phyloP scores from a whole-genome alignment of 2,888 invertebrate genomes.

The Eurois occulta region DNA sequence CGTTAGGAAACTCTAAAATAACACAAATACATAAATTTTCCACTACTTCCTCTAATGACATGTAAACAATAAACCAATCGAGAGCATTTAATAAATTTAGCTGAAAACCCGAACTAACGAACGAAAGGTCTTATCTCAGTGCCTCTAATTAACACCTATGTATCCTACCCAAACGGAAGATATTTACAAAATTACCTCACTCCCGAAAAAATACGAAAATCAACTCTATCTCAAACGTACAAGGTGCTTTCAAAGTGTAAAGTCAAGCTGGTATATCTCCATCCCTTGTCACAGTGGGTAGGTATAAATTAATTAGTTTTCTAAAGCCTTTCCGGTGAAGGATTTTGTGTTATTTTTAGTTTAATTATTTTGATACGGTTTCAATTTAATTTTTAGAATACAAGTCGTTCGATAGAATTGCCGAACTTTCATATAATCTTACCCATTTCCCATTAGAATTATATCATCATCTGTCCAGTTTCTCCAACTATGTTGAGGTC shows the following conservation, averaged over 20 bases:
- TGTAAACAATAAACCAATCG: slow-evolving; percentile 64
- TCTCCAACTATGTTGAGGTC: too few relatives aligned
- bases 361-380: slow-evolving; percentile 28
- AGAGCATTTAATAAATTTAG: slow-evolving; percentile 64
- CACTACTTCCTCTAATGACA: slow-evolving; percentile 47
- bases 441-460: background rate
- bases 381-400: slow-evolving; percentile 3
- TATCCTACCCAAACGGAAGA: slow-evolving; percentile 62
- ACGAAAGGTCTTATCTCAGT: slow-evolving; percentile 69
- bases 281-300: slow-evolving; percentile 68
- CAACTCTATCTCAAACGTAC: slow-evolving; percentile 22
- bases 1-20: slow-evolving; percentile 15
- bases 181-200: slow-evolving; percentile 47
- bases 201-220: slow-evolving; percentile 18
- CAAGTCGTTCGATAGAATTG: background rate
- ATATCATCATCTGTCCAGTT: background rate
- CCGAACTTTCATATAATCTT: background rate
- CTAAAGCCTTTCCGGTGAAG: slow-evolving; percentile 60
- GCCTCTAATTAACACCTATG: slow-evolving; percentile 74
- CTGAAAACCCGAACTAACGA: slow-evolving; percentile 70
- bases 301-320: slow-evolving; percentile 73
- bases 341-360: slow-evolving; percentile 54
- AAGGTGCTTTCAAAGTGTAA: slow-evolving; percentile 43
- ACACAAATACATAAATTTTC: slow-evolving; percentile 32
- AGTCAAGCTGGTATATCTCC: slow-evolving; percentile 33